Conservation (phyloP, 2,113 vertebrate genomes). For the Rhinoderma darwinii region DNA sequence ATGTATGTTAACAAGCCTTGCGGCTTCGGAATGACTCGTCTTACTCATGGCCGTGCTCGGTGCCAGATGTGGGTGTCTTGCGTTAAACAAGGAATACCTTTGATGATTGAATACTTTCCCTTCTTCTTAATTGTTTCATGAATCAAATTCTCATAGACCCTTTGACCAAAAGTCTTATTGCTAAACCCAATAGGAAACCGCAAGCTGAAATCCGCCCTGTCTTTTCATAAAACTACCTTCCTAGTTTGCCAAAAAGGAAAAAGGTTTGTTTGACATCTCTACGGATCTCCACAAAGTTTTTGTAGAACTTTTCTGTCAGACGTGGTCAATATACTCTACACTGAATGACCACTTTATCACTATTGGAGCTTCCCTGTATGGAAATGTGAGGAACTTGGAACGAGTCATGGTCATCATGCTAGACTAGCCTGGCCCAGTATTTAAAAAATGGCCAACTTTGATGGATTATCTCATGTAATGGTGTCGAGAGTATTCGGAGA, state of each 20-base stretch:
- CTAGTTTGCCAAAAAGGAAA: not conserved
- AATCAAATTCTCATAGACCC: not conserved
- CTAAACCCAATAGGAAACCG: slow-evolving; percentile 4
- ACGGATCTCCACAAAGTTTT: not conserved
- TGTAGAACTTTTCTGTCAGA: not conserved
- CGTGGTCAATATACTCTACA: not conserved
- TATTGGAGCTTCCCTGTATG: too few species aligned
- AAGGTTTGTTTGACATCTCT: not conserved
- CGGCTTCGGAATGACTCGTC: not conserved
- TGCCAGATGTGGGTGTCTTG: slow-evolving; percentile 38
- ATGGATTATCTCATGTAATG: too few species aligned
- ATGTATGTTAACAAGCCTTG: slow-evolving; percentile 9
- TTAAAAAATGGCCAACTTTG: too few species aligned
- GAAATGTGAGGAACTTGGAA: too few species aligned
- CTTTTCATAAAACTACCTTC: not conserved
- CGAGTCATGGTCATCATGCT: too few species aligned
- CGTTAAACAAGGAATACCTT: not conserved
- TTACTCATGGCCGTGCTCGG: not conserved
- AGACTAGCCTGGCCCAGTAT: too few species aligned
- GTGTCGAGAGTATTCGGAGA: too few species aligned
- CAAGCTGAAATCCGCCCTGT: not conserved
- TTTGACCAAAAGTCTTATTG: not conserved
- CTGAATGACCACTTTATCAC: too few species aligned
- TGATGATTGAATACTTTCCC: slow-evolving; percentile 12
- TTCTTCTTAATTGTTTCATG: slow-evolving; percentile 23